Evolutionary conservation across 2,797 vertebrate genomes (phyloP).

Genomic region (Silurus aristotelis): DNA sequence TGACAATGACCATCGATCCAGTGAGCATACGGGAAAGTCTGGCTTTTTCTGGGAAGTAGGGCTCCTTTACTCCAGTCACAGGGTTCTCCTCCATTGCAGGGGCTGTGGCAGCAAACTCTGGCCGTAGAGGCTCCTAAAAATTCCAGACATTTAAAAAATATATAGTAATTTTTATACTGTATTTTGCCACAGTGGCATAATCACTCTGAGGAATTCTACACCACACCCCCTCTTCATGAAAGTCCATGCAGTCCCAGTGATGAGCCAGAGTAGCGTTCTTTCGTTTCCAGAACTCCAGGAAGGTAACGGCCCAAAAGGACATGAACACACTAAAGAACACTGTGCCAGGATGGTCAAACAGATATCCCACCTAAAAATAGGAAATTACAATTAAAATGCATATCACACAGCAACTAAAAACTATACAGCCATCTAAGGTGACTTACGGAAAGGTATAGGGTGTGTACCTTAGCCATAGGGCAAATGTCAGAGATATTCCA

Average conservation of each 20-base stretch:
- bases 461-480: slow-evolving; percentile 79
- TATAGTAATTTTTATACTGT: not conserved
- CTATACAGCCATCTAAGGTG: not conserved
- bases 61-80: slow-evolving; percentile 79
- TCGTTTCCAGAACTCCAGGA: slow-evolving; percentile 81
- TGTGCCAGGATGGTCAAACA: slow-evolving; percentile 80
- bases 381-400: not conserved
- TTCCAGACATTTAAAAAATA: not conserved
- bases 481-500: slow-evolving; percentile 85
- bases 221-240: slow-evolving; percentile 79
- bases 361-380: slow-evolving; percentile 72
- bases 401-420: not conserved
- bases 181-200: not conserved
- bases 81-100: slow-evolving; percentile 78
- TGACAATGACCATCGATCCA: slow-evolving; percentile 79
- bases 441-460: not conserved
- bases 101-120: slow-evolving; percentile 79
- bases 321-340: slow-evolving; percentile 84
- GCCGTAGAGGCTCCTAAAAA: slow-evolving; percentile 74
- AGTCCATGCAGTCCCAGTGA: slow-evolving; percentile 83
- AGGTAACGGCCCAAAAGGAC: slow-evolving; percentile 83
- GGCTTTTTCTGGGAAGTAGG: slow-evolving; percentile 74
- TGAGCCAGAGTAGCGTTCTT: slow-evolving; percentile 79
- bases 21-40: slow-evolving; percentile 76
- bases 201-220: not conserved